Base-by-base conservation (phyloP, 2,888 invertebrate species). In the Drosophila suboccidentalis region DNA sequence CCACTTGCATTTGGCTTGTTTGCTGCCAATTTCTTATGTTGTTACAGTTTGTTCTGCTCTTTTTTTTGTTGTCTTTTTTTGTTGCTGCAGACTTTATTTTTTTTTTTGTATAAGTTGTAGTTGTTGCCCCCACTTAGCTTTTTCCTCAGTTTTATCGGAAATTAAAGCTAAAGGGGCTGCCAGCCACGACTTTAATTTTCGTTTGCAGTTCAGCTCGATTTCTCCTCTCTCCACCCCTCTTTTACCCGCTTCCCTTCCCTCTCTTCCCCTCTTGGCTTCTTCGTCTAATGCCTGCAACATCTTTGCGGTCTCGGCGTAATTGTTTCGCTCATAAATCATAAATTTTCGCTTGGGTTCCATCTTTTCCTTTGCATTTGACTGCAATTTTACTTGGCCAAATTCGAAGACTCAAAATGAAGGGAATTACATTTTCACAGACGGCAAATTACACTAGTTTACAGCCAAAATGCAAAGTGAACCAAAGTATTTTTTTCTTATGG, bases 11-110 rank as follows among this genome's bases (percentile, higher is more conserved):
- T 80, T 78, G 70, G 87, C 84, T 83, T 86, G 83, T 83, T 88
- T 85, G 86, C 83, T 89, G 87, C 89, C 89, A 89, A 87, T 87
- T 89, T 85, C 90, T 87, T 89, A 79, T 85, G 81, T 84, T 86
- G 87, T 84, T 87, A 87, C 88, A 84, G 84, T 85, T 87, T 82
- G 80, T 82, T 85, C 80, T 81, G 69, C 63, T 72, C 59, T 60
- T 82, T 78, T 76, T 67, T 32, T 22, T 68, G 71, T 65, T 15
- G 51, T 53, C 46, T 38, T 29, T 1, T 38, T 57, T 36, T 55
- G 44, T 17, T 62, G 44, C 46, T 61, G n/a, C 17, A 26, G 22
- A 19, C 32, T 50, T 39, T 46, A 0, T 4, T 22, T 22, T 29
- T 29, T 29, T 29, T 29, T 29, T 8, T 64, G 49, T 60, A 36